These are phyloP conservation scores for Didymodactylos carnosus DNA, from an alignment of 2,888 invertebrate species.

Conservation along the genomic window DNA sequence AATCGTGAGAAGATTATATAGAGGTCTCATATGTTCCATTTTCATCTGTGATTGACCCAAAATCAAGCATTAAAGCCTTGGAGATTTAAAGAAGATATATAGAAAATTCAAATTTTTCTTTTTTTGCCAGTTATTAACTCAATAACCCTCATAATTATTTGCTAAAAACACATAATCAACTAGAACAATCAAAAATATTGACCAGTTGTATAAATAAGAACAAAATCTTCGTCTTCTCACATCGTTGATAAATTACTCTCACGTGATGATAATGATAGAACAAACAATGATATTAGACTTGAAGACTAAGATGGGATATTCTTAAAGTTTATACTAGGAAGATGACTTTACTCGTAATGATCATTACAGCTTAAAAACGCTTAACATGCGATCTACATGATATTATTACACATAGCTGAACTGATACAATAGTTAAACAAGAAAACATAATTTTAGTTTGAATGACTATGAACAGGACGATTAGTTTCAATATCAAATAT, in stretches of 20 bases:
- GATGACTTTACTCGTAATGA: too few relatives aligned
- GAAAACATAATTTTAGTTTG: background rate
- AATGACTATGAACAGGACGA: background rate
- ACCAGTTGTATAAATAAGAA: background rate
- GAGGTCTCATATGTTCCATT: too few relatives aligned
- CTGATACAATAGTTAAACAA: background rate
- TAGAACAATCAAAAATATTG: background rate
- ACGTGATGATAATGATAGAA: background rate
- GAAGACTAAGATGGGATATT: background rate
- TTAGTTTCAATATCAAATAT: too few relatives aligned
- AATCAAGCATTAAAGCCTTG: too few relatives aligned
- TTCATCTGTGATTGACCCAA: too few relatives aligned
- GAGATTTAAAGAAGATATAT: too few relatives aligned
- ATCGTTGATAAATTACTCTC: background rate
- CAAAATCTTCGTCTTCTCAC: too few relatives aligned
- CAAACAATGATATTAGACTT: background rate
- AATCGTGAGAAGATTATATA: too few relatives aligned
- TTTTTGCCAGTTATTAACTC: background rate
- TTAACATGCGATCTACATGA: background rate
- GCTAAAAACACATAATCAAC: too few relatives aligned
- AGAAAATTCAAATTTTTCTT: too few relatives aligned
- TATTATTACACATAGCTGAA: background rate
- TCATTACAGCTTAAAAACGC: too few relatives aligned
- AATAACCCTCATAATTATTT: too few relatives aligned
- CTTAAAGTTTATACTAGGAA: background rate